Base-by-base conservation (phyloP, 2,113 vertebrate species). In the Tachycineta bicolor region DNA sequence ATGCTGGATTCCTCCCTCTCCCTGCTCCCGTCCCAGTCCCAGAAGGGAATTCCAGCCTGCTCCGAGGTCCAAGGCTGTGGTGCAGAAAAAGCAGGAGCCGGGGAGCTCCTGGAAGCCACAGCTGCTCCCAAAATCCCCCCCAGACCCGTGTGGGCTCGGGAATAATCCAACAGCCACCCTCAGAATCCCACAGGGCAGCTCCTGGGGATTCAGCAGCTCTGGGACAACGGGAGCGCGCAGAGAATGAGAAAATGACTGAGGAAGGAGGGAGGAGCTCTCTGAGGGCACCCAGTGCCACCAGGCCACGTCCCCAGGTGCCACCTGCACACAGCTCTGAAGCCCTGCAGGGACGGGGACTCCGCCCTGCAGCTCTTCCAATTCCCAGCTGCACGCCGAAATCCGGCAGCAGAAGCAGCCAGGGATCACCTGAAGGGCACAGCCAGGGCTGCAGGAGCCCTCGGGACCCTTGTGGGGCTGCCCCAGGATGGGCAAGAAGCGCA, bases 331-430 rank as follows among this genome's bases (percentile, higher is more conserved):
- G 14, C 22, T 12, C 1, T 8, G 37, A 4, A 37, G 0, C 62
- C 62, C 73, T 19, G 10, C 47, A 9, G 41, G 47, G 19, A 2
- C 10, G 3, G 41, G 47, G 17, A 26, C 29, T 5, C 26, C 37
- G 7, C 55, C 31, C 55, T 56, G 39, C 52, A 21, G 3, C 3
- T 10, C 23, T n/a, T 2, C 64, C 34, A 5, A 1, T 11, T 52
- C 4, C 0, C 69, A 67, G 9, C 3, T 3, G 7, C 6, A 1
- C 0, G 1, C 2, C 19, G 44, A 53, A 83, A 76, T 2, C 10
- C 25, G 9, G 62, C 12, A n/a, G 58, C 5, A 16, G 34, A 55
- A 76, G 44, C 62, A 82, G 44, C 31, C 49, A 11, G 29, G 62
- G 52, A 10, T 6, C 5, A 47, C 17, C 56, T 6, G 24, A 14